Base-by-base conservation (phyloP, 2,888 invertebrate species). In the Conus canariensis region DNA sequence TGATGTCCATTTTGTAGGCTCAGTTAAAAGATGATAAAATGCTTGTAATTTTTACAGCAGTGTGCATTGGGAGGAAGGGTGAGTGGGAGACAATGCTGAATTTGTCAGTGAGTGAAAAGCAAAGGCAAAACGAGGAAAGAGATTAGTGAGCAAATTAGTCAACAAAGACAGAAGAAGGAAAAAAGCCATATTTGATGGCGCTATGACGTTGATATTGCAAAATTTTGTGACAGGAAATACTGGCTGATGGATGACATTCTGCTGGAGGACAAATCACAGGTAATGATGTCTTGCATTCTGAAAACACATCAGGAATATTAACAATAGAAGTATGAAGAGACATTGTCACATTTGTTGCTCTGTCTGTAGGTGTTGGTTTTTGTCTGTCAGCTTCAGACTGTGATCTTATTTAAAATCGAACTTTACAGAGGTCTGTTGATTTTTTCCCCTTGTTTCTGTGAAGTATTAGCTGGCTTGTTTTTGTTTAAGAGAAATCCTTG, bases 161-260 rank as follows among this genome's bases (percentile, higher is more conserved):
- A 45, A 16, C 64, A 14, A 64, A 64, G 64, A 64, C 64, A 64
- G 64, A 64, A 64, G 16, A 16, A 64, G 4, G 64, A 64, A 64
- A 10, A 64, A 64, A 64, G 64, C 10, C 64, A 64, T 10, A 64
- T 14, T 14, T 10, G 10, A 14, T 64, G 64, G 10, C 30, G 77
- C 8, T 10, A 12, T 80, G 30, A 30, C 12, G 0, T 80, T 80
- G 77, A 80, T 30, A 80, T 80, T 30, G 25, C 12, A 7, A 80
- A 80, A 12, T 83, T 83, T 10, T 85, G 59, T 60, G 4, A 60
- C 93, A 98, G 98, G 94, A 98, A 98, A 96, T 98, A 98, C 96
- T 97, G 98, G 97, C 97, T 97, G 89, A 96, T 96, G 74, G 96
- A 96, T 77, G 95, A 96, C 86, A 96, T 97, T 87, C 96, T 94